Conservation (phyloP, 2,797 vertebrate genomes). For the Anguilla megastoma region DNA sequence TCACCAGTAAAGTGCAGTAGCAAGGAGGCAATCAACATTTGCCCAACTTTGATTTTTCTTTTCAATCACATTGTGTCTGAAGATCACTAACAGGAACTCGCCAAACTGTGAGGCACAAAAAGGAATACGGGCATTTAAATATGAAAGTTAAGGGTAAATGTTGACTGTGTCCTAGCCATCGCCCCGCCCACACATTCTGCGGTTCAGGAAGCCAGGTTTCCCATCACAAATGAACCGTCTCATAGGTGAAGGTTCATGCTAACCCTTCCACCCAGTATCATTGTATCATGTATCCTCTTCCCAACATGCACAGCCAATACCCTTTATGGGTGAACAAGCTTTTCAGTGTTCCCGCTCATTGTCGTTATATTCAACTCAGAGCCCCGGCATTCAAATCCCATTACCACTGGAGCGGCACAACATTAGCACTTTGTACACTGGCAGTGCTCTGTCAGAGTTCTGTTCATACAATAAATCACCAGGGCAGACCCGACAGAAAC, state of each 20-base stretch:
- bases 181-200: not conserved
- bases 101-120: too few species aligned
- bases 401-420: constrained; percentile 35
- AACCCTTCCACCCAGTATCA: too few species aligned
- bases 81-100: too few species aligned
- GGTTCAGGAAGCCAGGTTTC: not conserved
- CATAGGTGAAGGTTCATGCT: too few species aligned
- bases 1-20: too few species aligned
- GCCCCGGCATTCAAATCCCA: constrained; percentile 40
- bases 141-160: too few species aligned
- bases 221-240: not conserved
- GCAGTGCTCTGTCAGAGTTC: constrained; percentile 34
- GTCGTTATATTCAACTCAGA: constrained; percentile 36
- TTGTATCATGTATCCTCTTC: too few species aligned
- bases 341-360: constrained; percentile 36
- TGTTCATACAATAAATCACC: constrained; percentile 46
- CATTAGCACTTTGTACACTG: constrained; percentile 35
- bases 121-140: too few species aligned
- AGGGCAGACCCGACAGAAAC: constrained; percentile 35
- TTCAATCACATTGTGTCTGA: too few species aligned
- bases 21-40: too few species aligned
- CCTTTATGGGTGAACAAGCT: constrained; percentile 34
- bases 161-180: too few species aligned
- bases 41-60: too few species aligned
- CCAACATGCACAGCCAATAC: not conserved